phyloP scores from a whole-genome alignment of 2,888 invertebrate species.

The Ellobium chinense region DNA sequence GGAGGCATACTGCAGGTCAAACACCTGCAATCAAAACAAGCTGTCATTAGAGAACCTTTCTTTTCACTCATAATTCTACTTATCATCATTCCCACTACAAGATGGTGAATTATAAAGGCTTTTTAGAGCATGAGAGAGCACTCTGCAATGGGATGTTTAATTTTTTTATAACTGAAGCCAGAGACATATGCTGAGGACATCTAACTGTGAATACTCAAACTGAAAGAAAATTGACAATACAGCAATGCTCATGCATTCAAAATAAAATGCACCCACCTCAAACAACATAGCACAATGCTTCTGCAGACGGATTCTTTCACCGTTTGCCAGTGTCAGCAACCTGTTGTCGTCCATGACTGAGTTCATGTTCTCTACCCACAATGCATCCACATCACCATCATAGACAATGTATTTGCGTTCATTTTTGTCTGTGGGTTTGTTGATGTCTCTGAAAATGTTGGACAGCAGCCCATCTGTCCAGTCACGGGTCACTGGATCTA shows the following conservation, averaged over 20 bases:
- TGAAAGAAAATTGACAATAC: no score
- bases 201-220: no score
- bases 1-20: constrained; percentile 92
- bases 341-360: constrained; percentile 98
- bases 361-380: constrained; percentile 98
- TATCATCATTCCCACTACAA: background rate
- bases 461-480: constrained; percentile 96
- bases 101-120: no score
- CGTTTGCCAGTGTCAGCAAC: constrained; percentile 92
- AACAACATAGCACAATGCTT: constrained; percentile 90
- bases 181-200: no score
- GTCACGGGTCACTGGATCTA: constrained; percentile 91
- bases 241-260: no score
- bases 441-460: constrained; percentile 94
- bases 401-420: constrained; percentile 92
- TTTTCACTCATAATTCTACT: background rate
- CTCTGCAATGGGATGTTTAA: no score
- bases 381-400: constrained; percentile 95
- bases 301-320: constrained; percentile 90
- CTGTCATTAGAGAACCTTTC: background rate
- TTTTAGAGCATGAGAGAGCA: no score
- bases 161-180: no score
- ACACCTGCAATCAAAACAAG: constrained; percentile 83
- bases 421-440: constrained; percentile 86
- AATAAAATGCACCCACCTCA: no score